Evolutionary conservation across 2,888 invertebrate species (phyloP), one percentile per base, ranked within the genome.

Genomic region (Hirtodrosophila trivittata): DNA sequence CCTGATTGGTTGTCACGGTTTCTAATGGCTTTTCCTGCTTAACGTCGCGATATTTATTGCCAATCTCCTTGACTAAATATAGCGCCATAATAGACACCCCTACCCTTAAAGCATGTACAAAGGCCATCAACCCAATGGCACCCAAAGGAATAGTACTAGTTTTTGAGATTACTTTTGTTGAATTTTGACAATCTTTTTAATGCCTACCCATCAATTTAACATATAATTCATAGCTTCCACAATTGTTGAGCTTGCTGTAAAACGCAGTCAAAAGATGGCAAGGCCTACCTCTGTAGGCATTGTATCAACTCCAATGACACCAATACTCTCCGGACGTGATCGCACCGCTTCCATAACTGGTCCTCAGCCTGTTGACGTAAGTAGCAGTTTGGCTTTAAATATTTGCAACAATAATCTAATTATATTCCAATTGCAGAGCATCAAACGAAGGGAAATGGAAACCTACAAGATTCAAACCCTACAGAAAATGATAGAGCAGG

Each of bases 401-500:
- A 28, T 10, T 10, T 10, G 10, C 16, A 16, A 12, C 12, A 7
- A 13, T 28, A 5, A 33, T 47, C 18, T 1, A 33, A 16, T 1
- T 30, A 1, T 1, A 4, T 4, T 1, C 14, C 2, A 37, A 16
- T 18, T 58, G 0, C 28, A 97, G 97, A 93, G 94, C 78, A 96
- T 96, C 88, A 96, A 96, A 89, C 95, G 95, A 85, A 93, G 95
- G 33, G 96, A 97, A 91, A 92, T 97, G 89, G 96, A 96, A 88
- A 93, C 94, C 56, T 95, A 96, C 77, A 95, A 96, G 86, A 95
- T 95, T 55, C 94, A 95, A 89, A 97, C 97, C 12, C 93, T 97
- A 71, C 94, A 95, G 75, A 92, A 97, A 87, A 98, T 98, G 98
- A 92, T 97, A 73, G 97, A 97, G 84, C 94, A 96, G 85, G 97